Evolutionary conservation across 2,113 vertebrate genomes (phyloP), one percentile per base, ranked within the genome.

Genomic region (Thryonomys swinderianus): DNA sequence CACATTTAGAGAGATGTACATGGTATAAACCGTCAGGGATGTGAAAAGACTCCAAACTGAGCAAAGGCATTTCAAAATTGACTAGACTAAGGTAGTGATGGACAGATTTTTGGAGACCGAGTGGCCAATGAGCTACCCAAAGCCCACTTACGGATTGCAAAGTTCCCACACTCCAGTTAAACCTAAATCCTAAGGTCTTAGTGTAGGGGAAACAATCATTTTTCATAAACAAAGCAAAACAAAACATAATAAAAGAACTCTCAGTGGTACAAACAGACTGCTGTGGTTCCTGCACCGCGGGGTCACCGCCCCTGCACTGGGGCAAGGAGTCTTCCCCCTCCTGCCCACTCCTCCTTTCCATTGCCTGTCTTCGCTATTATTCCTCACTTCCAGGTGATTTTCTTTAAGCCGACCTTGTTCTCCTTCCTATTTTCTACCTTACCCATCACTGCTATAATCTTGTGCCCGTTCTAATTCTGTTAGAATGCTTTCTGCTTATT

Each of bases 341-440:
- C 3, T 40, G 20, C 5, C 23, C 10, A 34, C 0, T 27, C 7
- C 61, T 7, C 53, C 2, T n/a, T 34, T 2, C 7, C 71, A 2
- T 7, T 73, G 25, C 9, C 1, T 82, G 0, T 34, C 25, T 78
- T 16, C 18, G 1, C 57, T 42, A 37, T 23, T 82, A 51, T 93
- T 18, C 79, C 2, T 79, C n/a, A 61, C 11, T 48, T 76, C 71
- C 40, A 30, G 5, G 4, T 27, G 20, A 48, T 59, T 55, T n/a
- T 55, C 8, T 55, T 78, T 3, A 23, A 37, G 37, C 2, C 79
- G 48, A 25, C 32, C 27, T 45, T 42, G 21, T 3, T 10, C 57
- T 64, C 37, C 16, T 71, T 67, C 30, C 25, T 89, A 16, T 66
- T 3, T 40, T 42, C 12, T 40, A 30, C 2, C 2, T 20, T 61